phyloP scores from a whole-genome alignment of 1,140 invertebrate species.

The Megathymus violae region DNA sequence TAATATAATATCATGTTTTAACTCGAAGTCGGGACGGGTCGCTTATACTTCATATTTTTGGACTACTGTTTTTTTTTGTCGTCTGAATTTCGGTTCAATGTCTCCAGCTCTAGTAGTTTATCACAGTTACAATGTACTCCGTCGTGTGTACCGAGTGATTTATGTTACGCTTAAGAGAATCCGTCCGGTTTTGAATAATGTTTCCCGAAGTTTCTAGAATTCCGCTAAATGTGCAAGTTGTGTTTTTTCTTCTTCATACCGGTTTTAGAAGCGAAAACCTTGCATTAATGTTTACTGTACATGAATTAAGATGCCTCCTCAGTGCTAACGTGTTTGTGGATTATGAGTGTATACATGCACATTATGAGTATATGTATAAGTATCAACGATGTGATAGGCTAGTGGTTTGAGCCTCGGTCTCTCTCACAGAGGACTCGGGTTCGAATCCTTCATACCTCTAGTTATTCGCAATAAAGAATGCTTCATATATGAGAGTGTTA shows the following conservation, averaged over 20 bases:
- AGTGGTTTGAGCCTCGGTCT: too few relatives aligned
- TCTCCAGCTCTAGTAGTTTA: constrained; percentile 19
- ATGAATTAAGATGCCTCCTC: neutral
- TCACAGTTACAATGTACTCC: constrained; percentile 17
- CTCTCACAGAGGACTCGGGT: too few relatives aligned
- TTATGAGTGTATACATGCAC: too few relatives aligned
- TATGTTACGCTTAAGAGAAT: constrained; percentile 25
- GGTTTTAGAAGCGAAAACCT: constrained; percentile 26
- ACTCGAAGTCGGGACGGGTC: too few relatives aligned
- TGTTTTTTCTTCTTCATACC: constrained; percentile 13
- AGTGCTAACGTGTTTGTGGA: neutral
- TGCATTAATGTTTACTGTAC: constrained; percentile 11
- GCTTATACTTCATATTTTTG: too few relatives aligned
- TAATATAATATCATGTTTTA: too few relatives aligned
- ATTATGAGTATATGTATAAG: too few relatives aligned
- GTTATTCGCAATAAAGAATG: too few relatives aligned
- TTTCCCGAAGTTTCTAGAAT: constrained; percentile 28
- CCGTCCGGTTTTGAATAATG: constrained; percentile 31
- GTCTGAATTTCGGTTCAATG: constrained; percentile 4
- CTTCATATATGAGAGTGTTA: too few relatives aligned
- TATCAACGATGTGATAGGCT: too few relatives aligned
- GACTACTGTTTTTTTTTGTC: too few relatives aligned
- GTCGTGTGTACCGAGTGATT: constrained; percentile 14
- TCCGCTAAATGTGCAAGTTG: constrained; percentile 25
- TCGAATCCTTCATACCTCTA: too few relatives aligned